phyloP scores from a whole-genome alignment of 2,888 invertebrate species.

The Uropetala carovei region DNA sequence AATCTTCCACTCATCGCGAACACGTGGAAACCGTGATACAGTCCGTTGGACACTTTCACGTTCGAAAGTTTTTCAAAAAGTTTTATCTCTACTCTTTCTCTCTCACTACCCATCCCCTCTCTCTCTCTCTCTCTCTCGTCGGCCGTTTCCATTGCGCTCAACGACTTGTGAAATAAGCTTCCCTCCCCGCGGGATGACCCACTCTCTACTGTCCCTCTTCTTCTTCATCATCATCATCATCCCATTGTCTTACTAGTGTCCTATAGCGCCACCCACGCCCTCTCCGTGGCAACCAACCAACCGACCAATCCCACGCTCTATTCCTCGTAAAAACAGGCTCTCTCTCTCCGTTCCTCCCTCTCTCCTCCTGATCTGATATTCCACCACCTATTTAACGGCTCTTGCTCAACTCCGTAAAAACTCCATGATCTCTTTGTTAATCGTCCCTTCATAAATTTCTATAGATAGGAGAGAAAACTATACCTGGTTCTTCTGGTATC shows the following conservation, averaged over 20 bases:
- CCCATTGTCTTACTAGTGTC: slow-evolving; percentile 28
- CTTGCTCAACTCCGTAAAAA: background rate
- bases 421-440: background rate
- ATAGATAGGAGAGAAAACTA: background rate
- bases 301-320: slow-evolving; percentile 7
- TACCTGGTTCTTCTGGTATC: background rate
- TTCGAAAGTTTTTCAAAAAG: slow-evolving; percentile 19
- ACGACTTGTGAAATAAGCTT: slow-evolving; percentile 18
- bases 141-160: background rate
- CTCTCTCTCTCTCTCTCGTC: background rate
- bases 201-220: background rate
- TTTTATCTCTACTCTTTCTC: background rate
- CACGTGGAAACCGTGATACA: slow-evolving; percentile 15
- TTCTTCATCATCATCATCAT: background rate
- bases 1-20: background rate
- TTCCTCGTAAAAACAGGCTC: slow-evolving; percentile 18
- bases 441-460: background rate
- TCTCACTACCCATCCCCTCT: background rate
- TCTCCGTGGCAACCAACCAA: slow-evolving; percentile 13
- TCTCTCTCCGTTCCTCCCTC: background rate
- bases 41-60: slow-evolving; percentile 25
- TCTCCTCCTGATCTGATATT: background rate
- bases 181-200: background rate
- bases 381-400: background rate
- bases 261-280: slow-evolving; percentile 27